phyloP scores from a whole-genome alignment of 2,888 invertebrate species.

The Chironomus riparius region DNA sequence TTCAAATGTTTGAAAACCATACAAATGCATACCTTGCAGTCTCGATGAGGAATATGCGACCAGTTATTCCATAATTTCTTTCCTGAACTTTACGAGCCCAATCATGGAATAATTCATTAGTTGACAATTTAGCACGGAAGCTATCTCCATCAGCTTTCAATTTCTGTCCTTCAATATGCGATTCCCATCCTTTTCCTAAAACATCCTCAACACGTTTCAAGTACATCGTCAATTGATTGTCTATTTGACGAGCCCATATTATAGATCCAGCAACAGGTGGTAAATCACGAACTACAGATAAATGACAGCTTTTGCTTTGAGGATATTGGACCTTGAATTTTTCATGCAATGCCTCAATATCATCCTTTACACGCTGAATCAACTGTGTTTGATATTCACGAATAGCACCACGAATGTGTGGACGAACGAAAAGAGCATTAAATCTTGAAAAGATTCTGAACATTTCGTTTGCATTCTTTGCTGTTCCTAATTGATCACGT shows the following conservation, averaged over 20 bases:
- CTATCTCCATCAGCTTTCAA: slow-evolving; percentile 96
- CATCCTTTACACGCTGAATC: slow-evolving; percentile 97
- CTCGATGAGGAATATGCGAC: slow-evolving; percentile 90
- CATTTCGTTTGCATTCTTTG: slow-evolving; percentile 99
- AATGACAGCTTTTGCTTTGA: slow-evolving; percentile 84
- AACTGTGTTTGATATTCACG: slow-evolving; percentile 98
- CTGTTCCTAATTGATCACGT: slow-evolving; percentile 94
- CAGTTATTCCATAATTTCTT: slow-evolving; percentile 86
- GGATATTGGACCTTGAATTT: slow-evolving; percentile 98
- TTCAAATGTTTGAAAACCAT: too few species aligned
- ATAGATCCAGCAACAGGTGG: slow-evolving; percentile 97
- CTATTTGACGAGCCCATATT: slow-evolving; percentile 98
- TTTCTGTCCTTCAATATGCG: slow-evolving; percentile 97
- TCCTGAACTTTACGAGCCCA: slow-evolving; percentile 94
- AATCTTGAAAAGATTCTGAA: slow-evolving; percentile 97
- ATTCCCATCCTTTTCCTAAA: slow-evolving; percentile 96
- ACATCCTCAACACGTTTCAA: slow-evolving; percentile 97
- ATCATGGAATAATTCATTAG: slow-evolving; percentile 95
- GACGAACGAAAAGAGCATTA: slow-evolving; percentile 96
- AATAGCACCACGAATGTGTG: slow-evolving; percentile 97
- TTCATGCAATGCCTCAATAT: slow-evolving; percentile 94
- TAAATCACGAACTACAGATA: slow-evolving; percentile 86
- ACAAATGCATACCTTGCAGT: slow-evolving; percentile 44
- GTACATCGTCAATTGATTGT: slow-evolving; percentile 92
- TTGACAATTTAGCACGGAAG: slow-evolving; percentile 91